Conservation (phyloP, 2,888 invertebrate species). For the Dorcus hopei region DNA sequence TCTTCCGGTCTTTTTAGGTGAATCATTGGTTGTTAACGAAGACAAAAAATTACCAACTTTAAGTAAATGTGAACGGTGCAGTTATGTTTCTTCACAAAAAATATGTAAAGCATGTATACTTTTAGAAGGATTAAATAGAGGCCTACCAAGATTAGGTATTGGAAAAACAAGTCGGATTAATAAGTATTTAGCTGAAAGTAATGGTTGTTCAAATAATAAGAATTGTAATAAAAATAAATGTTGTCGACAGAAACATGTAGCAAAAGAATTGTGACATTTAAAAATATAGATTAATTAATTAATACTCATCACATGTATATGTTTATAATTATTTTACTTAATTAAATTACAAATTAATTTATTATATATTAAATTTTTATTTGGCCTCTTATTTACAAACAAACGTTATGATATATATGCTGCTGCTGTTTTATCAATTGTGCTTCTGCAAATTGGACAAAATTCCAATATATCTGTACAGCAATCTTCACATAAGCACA, state of each 20-base stretch:
- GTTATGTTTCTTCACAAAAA: constrained; percentile 87
- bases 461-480: constrained; percentile 62
- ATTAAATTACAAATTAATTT: constrained; percentile 6
- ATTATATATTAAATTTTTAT: background rate
- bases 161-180: constrained; percentile 83
- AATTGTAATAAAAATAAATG: constrained; percentile 7
- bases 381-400: background rate
- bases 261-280: background rate
- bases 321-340: background rate
- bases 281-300: too few relatives aligned
- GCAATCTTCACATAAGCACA: constrained; percentile 87
- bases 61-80: constrained; percentile 79
- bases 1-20: constrained; percentile 57
- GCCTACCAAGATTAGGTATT: constrained; percentile 85
- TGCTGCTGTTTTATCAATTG: constrained; percentile 67
- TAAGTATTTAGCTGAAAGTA: constrained; percentile 37
- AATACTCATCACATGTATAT: too few relatives aligned
- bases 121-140: constrained; percentile 92
- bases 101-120: constrained; percentile 96
- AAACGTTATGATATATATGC: constrained; percentile 67
- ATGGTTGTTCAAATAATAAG: constrained; percentile 6
- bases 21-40: constrained; percentile 79
- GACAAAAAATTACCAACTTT: constrained; percentile 78
- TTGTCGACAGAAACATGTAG: background rate
- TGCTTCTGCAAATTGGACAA: constrained; percentile 79